These are phyloP conservation scores for Hydroisotoma schaefferi DNA, from an alignment of 2,888 invertebrate genomes.

Conservation along the genomic window DNA sequence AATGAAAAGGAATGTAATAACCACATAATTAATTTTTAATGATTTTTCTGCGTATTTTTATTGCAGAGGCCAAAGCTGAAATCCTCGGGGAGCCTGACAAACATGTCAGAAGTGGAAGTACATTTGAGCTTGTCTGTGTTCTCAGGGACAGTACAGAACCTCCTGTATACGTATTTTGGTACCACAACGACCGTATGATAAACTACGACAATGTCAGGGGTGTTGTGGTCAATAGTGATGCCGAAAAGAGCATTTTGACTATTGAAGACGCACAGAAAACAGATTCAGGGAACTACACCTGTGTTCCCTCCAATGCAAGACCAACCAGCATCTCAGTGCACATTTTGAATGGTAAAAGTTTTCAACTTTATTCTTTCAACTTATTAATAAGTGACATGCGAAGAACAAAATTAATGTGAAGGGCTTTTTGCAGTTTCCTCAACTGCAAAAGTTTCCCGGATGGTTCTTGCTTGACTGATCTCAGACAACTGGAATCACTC, in stretches of 20 bases:
- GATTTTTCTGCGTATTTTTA: slow-evolving; percentile 22
- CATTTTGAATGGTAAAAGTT: slow-evolving; percentile 52
- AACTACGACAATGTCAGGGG: slow-evolving; percentile 68
- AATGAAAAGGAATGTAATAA: too few relatives aligned
- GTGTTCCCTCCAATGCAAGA: slow-evolving; percentile 52
- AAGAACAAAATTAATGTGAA: too few relatives aligned
- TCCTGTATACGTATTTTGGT: slow-evolving; percentile 80
- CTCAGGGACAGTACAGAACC: slow-evolving; percentile 80
- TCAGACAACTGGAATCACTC: too few relatives aligned
- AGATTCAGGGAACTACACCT: slow-evolving; percentile 59
- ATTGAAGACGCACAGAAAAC: slow-evolving; percentile 57
- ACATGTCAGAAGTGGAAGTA: slow-evolving; percentile 81
- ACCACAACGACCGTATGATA: slow-evolving; percentile 78
- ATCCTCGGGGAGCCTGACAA: slow-evolving; percentile 82
- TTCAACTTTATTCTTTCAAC: too few relatives aligned
- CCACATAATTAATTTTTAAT: too few relatives aligned
- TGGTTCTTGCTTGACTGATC: too few relatives aligned
- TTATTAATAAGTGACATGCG: too few relatives aligned
- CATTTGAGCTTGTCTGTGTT: slow-evolving; percentile 73
- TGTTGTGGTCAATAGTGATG: slow-evolving; percentile 56
- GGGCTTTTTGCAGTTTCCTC: too few relatives aligned
- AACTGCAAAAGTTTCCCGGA: too few relatives aligned
- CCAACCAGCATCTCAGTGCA: slow-evolving; percentile 52
- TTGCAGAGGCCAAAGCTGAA: slow-evolving; percentile 78
- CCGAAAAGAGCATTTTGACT: slow-evolving; percentile 52